A percentile compares a stretch with the other conserved stretches of the same genome.
These are phyloP conservation scores for Drosophila aldrichi DNA, from an alignment of 2,888 invertebrate species.

Conservation along the genomic window DNA sequence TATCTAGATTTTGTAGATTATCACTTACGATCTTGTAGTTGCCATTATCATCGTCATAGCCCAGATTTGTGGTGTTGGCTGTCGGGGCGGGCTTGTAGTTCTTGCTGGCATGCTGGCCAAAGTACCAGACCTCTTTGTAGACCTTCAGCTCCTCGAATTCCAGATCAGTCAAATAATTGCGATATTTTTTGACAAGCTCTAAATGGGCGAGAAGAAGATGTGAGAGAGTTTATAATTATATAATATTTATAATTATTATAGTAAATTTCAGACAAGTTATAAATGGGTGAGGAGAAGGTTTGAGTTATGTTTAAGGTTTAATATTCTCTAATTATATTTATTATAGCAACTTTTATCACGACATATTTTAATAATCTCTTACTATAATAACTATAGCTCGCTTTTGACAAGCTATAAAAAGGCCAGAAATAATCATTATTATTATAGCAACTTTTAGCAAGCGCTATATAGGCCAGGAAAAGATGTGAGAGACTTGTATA, in stretches of 20 bases:
- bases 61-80: slow-evolving; percentile 92
- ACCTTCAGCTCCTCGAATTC: slow-evolving; percentile 96
- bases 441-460: background rate
- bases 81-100: slow-evolving; percentile 92
- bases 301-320: no score
- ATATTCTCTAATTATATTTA: background rate
- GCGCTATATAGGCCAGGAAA: no score
- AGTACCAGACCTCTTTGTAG: slow-evolving; percentile 97
- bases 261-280: no score
- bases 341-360: no score
- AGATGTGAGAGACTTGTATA: no score
- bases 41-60: slow-evolving; percentile 96
- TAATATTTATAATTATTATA: background rate
- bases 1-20: background rate
- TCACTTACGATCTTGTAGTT: slow-evolving; percentile 95
- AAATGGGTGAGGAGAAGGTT: no score
- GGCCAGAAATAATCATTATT: background rate
- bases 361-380: background rate
- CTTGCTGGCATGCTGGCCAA: slow-evolving; percentile 94
- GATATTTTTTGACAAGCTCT: slow-evolving; percentile 90
- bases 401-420: no score
- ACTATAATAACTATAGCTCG: no score
- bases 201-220: background rate
- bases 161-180: slow-evolving; percentile 94
- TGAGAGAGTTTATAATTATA: no score